Evolutionary conservation across 1,140 invertebrate species (phyloP), one percentile per base, ranked within the genome.

Genomic region (Bombyx mandarina): DNA sequence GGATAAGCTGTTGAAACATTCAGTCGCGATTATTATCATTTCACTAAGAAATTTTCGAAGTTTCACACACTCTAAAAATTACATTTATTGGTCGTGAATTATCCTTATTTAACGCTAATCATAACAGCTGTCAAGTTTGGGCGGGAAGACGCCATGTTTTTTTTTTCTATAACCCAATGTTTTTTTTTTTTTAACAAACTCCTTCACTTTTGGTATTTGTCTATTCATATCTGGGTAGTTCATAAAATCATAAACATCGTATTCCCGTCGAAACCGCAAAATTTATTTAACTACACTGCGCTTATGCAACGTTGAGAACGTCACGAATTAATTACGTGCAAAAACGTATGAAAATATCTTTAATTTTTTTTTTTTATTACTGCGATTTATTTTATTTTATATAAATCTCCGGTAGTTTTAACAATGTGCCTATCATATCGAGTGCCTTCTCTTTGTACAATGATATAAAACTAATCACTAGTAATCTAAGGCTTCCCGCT

Each of bases 341-440:
- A 86, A 86, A 86, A 84, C 77, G 80, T 86, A 86, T 81, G 83
- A 86, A 86, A 86, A 86, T 85, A 86, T 84, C 66, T 77, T 82
- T 51, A 51, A 35, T 9, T n/a, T 51, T 56, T 50, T 50, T 49
- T 45, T 62, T 82, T 77, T 76, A 74, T 56, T 49, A 56, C 42
- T 54, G 49, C 42, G 48, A 35, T 75, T 69, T 66, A 77, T 73
- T 57, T 18, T 63, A 62, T 68, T 3, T 55, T 58, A 56, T 71
- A 77, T 79, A 82, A 80, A 86, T 82, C 69, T 84, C 79, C 82
- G 76, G 76, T 80, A 62, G 73, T 75, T 74, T 77, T 78, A 86
- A 86, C 80, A 82, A 86, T 76, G 81, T 82, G 81, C 76, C 81
- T 82, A 79, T 35, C 69, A 73, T 75, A 73, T 76, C 73, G 74